phyloP scores from a whole-genome alignment of 2,888 invertebrate genomes.

The Psococerastis gibbosa region DNA sequence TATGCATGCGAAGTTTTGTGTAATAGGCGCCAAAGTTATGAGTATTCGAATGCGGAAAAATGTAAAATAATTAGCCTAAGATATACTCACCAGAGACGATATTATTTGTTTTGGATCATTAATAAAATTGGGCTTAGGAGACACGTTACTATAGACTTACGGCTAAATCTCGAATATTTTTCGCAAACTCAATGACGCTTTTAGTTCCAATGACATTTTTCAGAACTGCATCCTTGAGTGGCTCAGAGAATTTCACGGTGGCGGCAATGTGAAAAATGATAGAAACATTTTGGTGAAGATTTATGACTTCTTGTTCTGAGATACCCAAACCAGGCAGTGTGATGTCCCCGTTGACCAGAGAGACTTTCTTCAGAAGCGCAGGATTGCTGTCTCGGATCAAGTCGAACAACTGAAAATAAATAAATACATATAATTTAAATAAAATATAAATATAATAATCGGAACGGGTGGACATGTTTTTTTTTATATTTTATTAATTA shows the following conservation, averaged over 20 bases:
- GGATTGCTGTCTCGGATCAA: constrained; percentile 35
- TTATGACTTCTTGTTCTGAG: constrained; percentile 30
- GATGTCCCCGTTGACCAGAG: constrained; percentile 43
- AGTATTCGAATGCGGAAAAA: too few species aligned
- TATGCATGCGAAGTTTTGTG: too few species aligned
- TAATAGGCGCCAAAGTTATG: too few species aligned
- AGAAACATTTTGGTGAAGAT: constrained; percentile 38
- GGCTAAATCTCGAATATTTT: constrained; percentile 44
- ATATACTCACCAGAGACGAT: too few species aligned
- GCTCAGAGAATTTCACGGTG: constrained; percentile 64
- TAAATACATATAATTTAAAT: too few species aligned
- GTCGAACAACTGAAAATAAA: constrained; percentile 42
- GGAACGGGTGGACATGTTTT: too few species aligned
- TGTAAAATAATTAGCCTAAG: too few species aligned
- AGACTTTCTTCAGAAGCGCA: constrained; percentile 38
- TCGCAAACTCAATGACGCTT: constrained; percentile 46
- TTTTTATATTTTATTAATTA: too few species aligned
- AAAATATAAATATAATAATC: too few species aligned
- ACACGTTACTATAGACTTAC: too few species aligned
- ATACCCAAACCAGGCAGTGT: constrained; percentile 38
- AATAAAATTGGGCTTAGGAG: too few species aligned
- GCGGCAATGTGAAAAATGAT: constrained; percentile 70
- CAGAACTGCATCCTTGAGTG: constrained; percentile 45
- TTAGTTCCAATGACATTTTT: constrained; percentile 61
- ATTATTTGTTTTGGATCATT: too few species aligned